Percentiles rank a stretch among this genome's conserved stretches.
phyloP scores from a whole-genome alignment of 1,140 invertebrate species.

The Pissodes strobi region DNA sequence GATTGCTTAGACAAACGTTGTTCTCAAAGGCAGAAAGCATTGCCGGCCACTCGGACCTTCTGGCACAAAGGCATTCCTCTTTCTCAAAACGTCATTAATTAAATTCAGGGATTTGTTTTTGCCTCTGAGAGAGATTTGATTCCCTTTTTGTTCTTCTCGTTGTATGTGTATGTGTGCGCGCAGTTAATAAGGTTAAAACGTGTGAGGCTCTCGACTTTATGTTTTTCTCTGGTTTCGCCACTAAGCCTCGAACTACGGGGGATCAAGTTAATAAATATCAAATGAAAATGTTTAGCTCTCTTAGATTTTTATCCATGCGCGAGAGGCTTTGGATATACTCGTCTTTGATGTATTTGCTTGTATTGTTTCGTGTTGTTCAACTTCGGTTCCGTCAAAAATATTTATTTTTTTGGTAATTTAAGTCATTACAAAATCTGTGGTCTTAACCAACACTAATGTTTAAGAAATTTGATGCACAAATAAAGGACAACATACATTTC shows the following conservation, averaged over 20 bases:
- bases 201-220: constrained; percentile 44
- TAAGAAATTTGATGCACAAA: too few species aligned
- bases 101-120: constrained; percentile 57
- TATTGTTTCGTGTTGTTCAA: background rate
- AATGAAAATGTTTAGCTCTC: constrained; percentile 28
- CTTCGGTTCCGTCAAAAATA: too few species aligned
- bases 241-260: constrained; percentile 37
- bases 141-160: constrained; percentile 50
- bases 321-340: background rate
- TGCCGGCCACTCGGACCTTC: constrained; percentile 34
- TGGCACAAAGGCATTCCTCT: constrained; percentile 51
- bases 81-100: constrained; percentile 56
- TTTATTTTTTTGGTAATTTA: too few species aligned
- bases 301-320: constrained; percentile 1
- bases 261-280: constrained; percentile 43
- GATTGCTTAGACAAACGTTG: constrained; percentile 54
- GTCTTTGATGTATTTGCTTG: background rate
- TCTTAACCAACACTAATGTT: too few species aligned
- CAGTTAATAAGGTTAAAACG: constrained; percentile 54
- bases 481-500: too few species aligned
- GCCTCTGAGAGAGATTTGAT: constrained; percentile 49
- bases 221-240: constrained; percentile 45
- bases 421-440: too few species aligned
- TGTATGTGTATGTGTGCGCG: constrained; percentile 20
- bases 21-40: constrained; percentile 46